Evolutionary conservation across 2,113 vertebrate species (phyloP).

Genomic region (Macquaria ambigua): DNA sequence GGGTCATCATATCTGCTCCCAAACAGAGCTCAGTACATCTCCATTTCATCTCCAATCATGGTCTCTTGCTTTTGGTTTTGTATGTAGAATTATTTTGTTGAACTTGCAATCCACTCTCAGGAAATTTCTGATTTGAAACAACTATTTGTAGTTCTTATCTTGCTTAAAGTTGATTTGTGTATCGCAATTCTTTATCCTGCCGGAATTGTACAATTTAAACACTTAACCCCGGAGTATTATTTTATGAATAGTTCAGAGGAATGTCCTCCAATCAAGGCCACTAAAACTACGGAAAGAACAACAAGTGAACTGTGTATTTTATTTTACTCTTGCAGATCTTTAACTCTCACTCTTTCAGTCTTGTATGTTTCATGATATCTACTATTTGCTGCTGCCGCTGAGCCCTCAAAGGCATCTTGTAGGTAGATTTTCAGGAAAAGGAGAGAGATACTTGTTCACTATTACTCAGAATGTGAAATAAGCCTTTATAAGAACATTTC

Average conservation of each 20-base stretch:
- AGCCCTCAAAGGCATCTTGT: background rate
- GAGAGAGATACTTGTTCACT: background rate
- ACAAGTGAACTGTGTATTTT: background rate
- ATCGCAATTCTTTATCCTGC: background rate
- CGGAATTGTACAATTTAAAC: background rate
- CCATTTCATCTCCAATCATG: background rate
- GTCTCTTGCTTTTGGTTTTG: background rate
- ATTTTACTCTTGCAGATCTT: background rate
- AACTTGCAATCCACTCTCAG: background rate
- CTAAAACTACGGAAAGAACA: background rate
- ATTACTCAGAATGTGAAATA: background rate
- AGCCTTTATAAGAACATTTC: background rate
- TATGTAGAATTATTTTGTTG: background rate
- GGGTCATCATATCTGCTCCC: constrained; percentile 38
- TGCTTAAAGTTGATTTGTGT: background rate
- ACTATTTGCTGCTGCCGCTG: background rate
- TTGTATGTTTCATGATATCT: background rate
- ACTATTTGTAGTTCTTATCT: background rate
- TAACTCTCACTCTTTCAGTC: background rate
- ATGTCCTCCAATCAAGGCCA: background rate
- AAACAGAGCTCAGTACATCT: constrained; percentile 26
- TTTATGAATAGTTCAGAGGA: background rate
- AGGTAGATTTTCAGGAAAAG: background rate
- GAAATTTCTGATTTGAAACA: background rate
- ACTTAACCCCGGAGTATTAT: background rate